phyloP scores from a whole-genome alignment of 53 echinoderm and acorn worm species.

The Crossaster papposus region DNA sequence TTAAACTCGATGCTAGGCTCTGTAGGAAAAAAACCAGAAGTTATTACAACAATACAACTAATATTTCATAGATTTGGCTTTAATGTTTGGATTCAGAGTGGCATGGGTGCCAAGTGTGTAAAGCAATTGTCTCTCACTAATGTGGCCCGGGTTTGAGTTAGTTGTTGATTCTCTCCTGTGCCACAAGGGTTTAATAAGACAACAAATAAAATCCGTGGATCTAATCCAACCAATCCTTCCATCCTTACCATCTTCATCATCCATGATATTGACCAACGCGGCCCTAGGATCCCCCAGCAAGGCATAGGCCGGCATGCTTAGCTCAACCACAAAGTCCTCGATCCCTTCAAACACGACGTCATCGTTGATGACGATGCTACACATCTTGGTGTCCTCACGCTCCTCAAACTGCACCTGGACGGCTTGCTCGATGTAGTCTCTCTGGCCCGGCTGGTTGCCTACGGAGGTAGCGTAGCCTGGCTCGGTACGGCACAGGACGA shows the following conservation, averaged over 20 bases:
- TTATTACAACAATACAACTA: not conserved
- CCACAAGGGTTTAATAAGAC: no score
- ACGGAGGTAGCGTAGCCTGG: conserved; percentile 72
- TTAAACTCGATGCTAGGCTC: conserved; percentile 99
- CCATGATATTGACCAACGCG: conserved; percentile 83
- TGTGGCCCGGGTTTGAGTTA: no score
- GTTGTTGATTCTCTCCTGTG: no score
- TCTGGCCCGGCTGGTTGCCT: conserved; percentile 69
- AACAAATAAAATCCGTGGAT: not conserved
- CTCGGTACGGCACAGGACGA: conserved; percentile 92
- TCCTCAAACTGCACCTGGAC: conserved; percentile 98
- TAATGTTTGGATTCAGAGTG: no score
- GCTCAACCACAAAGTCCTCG: conserved; percentile 89
- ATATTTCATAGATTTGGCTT: not conserved
- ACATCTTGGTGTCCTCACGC: conserved; percentile 89
- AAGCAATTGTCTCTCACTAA: no score
- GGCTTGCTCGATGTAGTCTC: conserved; percentile 93
- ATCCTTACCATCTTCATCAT: conserved; percentile 89
- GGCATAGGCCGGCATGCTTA: conserved; percentile 95
- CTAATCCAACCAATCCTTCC: not conserved
- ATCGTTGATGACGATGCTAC: conserved; percentile 89
- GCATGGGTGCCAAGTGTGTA: no score
- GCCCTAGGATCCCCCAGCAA: conserved; percentile 84
- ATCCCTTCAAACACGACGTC: conserved; percentile 87
- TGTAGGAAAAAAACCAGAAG: conserved; percentile 28